phyloP scores from a whole-genome alignment of 2,888 invertebrate species.

The Hartigia nigra region DNA sequence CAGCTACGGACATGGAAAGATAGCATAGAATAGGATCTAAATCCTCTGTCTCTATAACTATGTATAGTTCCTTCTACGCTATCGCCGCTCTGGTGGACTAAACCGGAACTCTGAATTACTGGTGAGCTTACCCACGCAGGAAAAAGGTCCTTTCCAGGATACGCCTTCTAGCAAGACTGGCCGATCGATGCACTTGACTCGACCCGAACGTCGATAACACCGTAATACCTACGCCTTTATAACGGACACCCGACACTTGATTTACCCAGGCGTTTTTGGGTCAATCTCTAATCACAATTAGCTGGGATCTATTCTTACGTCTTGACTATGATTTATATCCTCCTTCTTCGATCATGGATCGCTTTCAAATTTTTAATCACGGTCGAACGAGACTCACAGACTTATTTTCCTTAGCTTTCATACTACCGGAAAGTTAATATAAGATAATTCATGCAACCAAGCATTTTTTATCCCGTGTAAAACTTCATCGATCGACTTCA shows the following conservation, averaged over 20 bases:
- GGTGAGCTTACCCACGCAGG: slow-evolving; percentile 16
- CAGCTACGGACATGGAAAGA: background rate
- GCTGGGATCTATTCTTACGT: background rate
- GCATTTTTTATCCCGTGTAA: slow-evolving; percentile 37
- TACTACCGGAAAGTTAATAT: slow-evolving; percentile 27
- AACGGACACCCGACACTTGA: background rate
- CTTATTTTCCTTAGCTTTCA: background rate
- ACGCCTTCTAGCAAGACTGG: background rate
- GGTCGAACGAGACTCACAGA: background rate
- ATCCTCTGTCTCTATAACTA: background rate
- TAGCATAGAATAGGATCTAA: background rate
- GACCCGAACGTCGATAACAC: background rate
- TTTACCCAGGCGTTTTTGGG: background rate
- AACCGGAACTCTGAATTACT: slow-evolving; percentile 53
- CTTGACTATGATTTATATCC: background rate
- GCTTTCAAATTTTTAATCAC: background rate
- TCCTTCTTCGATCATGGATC: background rate
- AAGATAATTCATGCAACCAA: slow-evolving; percentile 43
- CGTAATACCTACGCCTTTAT: background rate
- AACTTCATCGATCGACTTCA: slow-evolving; percentile 35
- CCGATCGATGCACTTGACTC: background rate
- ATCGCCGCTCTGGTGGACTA: slow-evolving; percentile 57
- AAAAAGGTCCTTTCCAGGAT: background rate
- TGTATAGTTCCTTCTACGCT: background rate
- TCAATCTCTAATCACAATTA: background rate